Evolutionary conservation across 1,140 invertebrate species (phyloP), one percentile per base, ranked within the genome.

Genomic region (Scaptomyza graminum): DNA sequence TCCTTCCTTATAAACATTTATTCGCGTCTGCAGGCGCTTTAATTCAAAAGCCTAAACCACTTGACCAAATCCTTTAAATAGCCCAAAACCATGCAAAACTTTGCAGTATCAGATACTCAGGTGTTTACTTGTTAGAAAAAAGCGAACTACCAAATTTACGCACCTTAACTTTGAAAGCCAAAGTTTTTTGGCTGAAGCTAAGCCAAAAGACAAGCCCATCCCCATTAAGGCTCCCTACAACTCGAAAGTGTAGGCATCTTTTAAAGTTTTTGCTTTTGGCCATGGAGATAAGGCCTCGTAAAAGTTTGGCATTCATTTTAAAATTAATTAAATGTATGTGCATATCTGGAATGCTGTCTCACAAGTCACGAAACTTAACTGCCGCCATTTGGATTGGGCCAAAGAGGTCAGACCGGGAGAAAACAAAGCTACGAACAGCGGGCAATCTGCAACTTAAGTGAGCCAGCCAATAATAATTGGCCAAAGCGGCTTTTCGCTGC

Each of bases 71-170:
- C 52, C 39, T 31, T 71, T 66, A 52, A 65, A 51, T 59, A 3
- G 63, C 55, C 69, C 31, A n/a, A 22, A 34, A 46, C 18, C 15
- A 49, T 41, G 31, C 1, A 18, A 7, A 49, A 72, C 9, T 60
- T 67, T 60, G 0, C 22, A 60, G 41, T 60, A 54, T 25, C 62
- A 72, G 28, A 49, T 47, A 49, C 22, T 59, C 55, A 25, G 49
- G 54, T 59, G 55, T 72, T 72, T 72, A 72, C 55, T 60, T 67
- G 69, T 72, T 63, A 55, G 49, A 72, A 72, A 72, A 65, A 71
- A 28, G 46, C 15, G 31, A 43, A 55, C 34, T 22, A 16, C 13
- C 6, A 60, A 72, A 72, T 72, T 72, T 72, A 72, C 60, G 55
- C 69, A 41, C n/a, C 62, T 56, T 59, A 66, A 65, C 63, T 72